Base-by-base conservation (phyloP, 2,797 vertebrate species). In the Poeciliopsis turneri region DNA sequence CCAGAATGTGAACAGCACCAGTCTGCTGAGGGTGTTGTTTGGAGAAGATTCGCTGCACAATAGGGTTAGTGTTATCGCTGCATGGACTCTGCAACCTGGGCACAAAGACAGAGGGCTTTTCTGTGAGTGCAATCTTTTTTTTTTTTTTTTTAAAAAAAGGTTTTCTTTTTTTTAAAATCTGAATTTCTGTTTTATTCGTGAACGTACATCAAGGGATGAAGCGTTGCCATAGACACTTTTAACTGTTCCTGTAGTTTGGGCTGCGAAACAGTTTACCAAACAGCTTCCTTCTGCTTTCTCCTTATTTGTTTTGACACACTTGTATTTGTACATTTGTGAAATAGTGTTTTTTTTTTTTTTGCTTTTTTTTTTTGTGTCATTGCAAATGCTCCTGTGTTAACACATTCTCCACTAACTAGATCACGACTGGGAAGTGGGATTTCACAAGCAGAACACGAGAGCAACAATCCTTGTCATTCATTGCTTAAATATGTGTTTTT, bases 291-390 rank as follows among this genome's bases (percentile, higher is more conserved):
- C 30, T 12, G 61, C 20, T 80, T 87, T 88, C 80, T 2, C 36
- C 4, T 64, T 2, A 20, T 81, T 86, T 77, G 2, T 80, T 76
- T 84, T 76, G 77, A 86, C 36, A 86, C 6, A 33, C 1, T 73
- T 82, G 49, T 39, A 20, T 20, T 28, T 41, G 20, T 28, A 57
- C 2, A 30, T 53, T 90, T 88, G 74, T 87, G 88, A 76, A 88
- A 87, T 46, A 13, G 43, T 30, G 30, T 0, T 45, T 45, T 13
- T 13, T 45, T 43, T 43, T 43, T 11, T 8, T 41, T 2, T 9
- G 10, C 0, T 9, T 9, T 41, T 12, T 43, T 71, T 79, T 33
- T 75, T 74, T 78, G 51, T 82, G 55, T 55, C 45, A 76, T 33
- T 46, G 46, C 23, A 10, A 16, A 18, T 28, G 3, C 82, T 84